Conservation (phyloP, 2,113 vertebrate species). For the Lagopus muta region DNA sequence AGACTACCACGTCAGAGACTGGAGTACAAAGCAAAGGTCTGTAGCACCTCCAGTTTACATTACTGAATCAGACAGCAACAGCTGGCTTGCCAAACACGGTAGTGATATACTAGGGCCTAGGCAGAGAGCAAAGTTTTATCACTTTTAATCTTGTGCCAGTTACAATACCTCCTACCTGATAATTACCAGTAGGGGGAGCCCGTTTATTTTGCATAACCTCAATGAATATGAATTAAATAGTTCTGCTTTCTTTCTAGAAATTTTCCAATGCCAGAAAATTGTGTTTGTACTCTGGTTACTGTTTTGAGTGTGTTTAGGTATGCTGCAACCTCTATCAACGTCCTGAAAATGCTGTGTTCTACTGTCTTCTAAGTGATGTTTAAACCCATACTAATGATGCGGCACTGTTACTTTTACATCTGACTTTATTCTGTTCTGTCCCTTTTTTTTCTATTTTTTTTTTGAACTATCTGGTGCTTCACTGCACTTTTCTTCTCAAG, state of each 20-base stretch:
- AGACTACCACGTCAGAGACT: no score
- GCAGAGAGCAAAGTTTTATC: not conserved
- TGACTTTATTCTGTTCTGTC: not conserved
- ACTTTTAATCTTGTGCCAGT: accelerated
- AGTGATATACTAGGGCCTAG: not conserved
- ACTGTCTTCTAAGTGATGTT: not conserved
- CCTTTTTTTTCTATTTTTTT: not conserved
- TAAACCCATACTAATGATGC: not conserved
- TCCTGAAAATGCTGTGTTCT: not conserved
- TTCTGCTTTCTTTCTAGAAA: not conserved
- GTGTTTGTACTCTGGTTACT: not conserved
- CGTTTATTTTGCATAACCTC: not conserved
- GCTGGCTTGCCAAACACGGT: not conserved
- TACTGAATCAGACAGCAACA: not conserved
- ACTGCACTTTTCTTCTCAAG: not conserved
- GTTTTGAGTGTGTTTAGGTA: not conserved
- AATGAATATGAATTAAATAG: accelerated
- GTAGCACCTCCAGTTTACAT: not conserved
- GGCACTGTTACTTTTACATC: not conserved
- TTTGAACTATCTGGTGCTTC: not conserved
- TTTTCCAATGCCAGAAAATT: not conserved
- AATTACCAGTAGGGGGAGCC: constrained; percentile 37
- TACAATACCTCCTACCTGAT: accelerated
- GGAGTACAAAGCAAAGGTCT: no score
- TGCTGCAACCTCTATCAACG: not conserved